These are phyloP conservation scores for Rhogogaster chlorosoma DNA, from an alignment of 2,888 invertebrate genomes.

Conservation along the genomic window DNA sequence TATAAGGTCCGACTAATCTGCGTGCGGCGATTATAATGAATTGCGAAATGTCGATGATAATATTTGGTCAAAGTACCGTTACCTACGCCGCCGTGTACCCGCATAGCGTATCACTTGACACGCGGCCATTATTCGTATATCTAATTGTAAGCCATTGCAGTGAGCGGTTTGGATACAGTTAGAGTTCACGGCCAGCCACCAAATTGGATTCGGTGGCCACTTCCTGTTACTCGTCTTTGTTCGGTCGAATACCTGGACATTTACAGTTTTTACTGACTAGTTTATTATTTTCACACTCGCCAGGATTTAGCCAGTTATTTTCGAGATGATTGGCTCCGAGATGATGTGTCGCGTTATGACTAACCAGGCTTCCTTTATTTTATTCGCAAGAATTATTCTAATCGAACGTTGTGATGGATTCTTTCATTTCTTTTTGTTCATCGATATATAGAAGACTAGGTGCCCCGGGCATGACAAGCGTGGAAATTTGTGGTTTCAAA, in stretches of 20 bases:
- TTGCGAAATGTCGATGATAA: background rate
- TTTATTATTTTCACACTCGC: background rate
- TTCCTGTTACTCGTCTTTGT: slow-evolving; percentile 42
- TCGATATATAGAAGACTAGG: background rate
- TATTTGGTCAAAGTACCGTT: slow-evolving; percentile 34
- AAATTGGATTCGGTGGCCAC: slow-evolving; percentile 32
- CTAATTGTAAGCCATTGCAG: slow-evolving; percentile 16
- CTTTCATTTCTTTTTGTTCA: background rate
- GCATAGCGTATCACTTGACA: slow-evolving; percentile 10
- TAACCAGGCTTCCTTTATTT: background rate
- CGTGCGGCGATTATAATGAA: background rate
- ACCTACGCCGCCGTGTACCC: slow-evolving; percentile 3
- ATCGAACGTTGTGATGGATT: background rate
- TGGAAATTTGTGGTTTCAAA: background rate
- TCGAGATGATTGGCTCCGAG: background rate
- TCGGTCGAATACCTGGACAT: slow-evolving; percentile 11
- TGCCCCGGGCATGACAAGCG: background rate
- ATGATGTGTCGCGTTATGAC: background rate
- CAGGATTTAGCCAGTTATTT: background rate
- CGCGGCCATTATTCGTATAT: slow-evolving; percentile 28
- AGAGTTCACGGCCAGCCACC: slow-evolving; percentile 41
- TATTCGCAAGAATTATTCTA: background rate
- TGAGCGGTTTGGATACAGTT: slow-evolving; percentile 42
- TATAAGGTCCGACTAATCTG: background rate
- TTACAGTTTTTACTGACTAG: slow-evolving; percentile 27